phyloP scores from a whole-genome alignment of 1,140 invertebrate genomes.

The Globodera rostochiensis region DNA sequence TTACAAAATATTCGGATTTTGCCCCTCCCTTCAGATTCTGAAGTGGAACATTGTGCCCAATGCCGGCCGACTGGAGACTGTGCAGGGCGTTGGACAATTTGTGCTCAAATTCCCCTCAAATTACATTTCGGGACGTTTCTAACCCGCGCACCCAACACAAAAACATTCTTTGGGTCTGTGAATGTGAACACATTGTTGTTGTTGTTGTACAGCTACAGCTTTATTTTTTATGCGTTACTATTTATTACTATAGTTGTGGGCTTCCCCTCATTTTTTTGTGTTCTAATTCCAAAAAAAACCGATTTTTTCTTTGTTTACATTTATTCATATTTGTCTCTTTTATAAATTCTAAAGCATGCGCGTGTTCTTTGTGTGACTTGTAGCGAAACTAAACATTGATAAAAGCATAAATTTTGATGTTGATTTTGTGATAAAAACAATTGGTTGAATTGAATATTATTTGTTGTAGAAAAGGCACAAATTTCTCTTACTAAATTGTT shows the following conservation, averaged over 20 bases:
- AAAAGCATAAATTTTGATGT: conserved; percentile 12
- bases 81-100: conserved; percentile 44
- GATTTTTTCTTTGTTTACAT: conserved; percentile 17
- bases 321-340: neutral
- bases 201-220: neutral
- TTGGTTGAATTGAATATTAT: no score
- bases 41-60: conserved; percentile 97
- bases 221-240: neutral
- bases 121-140: conserved; percentile 45
- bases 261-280: neutral
- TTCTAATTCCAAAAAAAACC: neutral
- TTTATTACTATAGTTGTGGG: neutral
- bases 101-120: conserved; percentile 54
- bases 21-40: conserved; percentile 79
- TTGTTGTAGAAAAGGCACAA: no score
- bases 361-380: conserved; percentile 10
- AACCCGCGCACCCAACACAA: neutral
- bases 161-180: neutral
- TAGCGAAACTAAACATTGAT: conserved; percentile 6
- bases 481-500: no score
- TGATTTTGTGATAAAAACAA: neutral
- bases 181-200: neutral
- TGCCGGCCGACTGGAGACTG: conserved; percentile 73
- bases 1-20: conserved; percentile 81
- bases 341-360: neutral